Evolutionary conservation across 1,140 invertebrate species (phyloP).

Genomic region (Ridgeia piscesae): DNA sequence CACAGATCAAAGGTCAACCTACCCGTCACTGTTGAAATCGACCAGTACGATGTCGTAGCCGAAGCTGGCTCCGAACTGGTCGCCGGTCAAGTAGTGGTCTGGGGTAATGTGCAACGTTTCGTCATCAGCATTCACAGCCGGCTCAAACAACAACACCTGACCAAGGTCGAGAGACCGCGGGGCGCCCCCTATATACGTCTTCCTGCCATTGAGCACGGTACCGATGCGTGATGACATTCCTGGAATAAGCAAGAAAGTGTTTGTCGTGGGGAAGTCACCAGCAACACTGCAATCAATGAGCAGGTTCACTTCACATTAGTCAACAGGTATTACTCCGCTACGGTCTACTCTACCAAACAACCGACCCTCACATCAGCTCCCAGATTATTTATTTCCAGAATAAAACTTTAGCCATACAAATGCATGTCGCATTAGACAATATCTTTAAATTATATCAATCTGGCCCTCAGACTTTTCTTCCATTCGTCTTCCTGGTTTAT

Average conservation of each 20-base stretch:
- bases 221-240: slow-evolving; percentile 86
- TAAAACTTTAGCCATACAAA: background rate
- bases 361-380: no score
- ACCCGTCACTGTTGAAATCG: slow-evolving; percentile 90
- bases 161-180: slow-evolving; percentile 81
- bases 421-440: background rate
- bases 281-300: background rate
- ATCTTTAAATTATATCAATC: no score
- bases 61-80: slow-evolving; percentile 91
- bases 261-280: background rate
- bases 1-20: slow-evolving; percentile 30
- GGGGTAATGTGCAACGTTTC: background rate
- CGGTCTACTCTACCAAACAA: no score
- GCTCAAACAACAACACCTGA: slow-evolving; percentile 34
- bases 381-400: background rate
- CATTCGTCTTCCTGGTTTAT: background rate
- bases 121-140: slow-evolving; percentile 15
- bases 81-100: slow-evolving; percentile 25
- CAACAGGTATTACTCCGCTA: background rate
- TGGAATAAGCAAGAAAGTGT: slow-evolving; percentile 38
- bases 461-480: no score
- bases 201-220: slow-evolving; percentile 64
- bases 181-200: slow-evolving; percentile 80
- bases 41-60: slow-evolving; percentile 84
- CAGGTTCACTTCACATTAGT: background rate